Conservation (phyloP, 37 sponge, comb jelly and placozoan genomes). For the Geodia barretti region DNA sequence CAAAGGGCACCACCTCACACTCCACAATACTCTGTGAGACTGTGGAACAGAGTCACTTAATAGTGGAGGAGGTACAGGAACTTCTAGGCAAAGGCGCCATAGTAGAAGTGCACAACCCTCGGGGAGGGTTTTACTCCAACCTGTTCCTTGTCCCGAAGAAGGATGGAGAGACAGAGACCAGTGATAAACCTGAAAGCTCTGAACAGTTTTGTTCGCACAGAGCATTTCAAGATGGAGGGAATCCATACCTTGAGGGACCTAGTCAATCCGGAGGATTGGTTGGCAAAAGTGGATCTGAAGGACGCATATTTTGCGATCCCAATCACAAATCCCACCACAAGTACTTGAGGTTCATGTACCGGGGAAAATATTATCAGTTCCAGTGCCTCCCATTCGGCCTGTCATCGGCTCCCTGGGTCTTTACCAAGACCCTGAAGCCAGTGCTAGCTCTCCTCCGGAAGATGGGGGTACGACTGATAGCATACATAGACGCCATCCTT, state of each 20-base stretch:
- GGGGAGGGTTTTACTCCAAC: constrained; percentile 36
- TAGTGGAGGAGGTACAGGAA: constrained; percentile 15
- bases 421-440: constrained; percentile 45
- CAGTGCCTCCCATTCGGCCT: constrained; percentile 60
- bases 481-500: constrained; percentile 51
- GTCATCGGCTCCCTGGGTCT: constrained; percentile 47
- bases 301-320: constrained; percentile 23
- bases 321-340: constrained; percentile 6
- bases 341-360: constrained; percentile 2
- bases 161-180: constrained; percentile 41
- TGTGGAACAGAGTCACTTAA: neutral
- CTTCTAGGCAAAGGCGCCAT: constrained; percentile 23
- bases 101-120: neutral
- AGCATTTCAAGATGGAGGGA: constrained; percentile 68
- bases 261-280: constrained; percentile 23
- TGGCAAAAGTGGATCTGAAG: constrained; percentile 48
- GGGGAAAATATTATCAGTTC: constrained; percentile 13
- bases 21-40: neutral
- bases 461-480: constrained; percentile 24
- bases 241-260: constrained; percentile 38
- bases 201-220: constrained; percentile 21
- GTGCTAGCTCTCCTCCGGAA: constrained; percentile 25
- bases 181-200: constrained; percentile 48
- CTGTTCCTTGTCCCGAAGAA: constrained; percentile 60
- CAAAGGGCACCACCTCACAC: constrained; percentile 1